Evolutionary conservation across 2,888 invertebrate species (phyloP).

Genomic region (Imbricaverruca yamaguchii): DNA sequence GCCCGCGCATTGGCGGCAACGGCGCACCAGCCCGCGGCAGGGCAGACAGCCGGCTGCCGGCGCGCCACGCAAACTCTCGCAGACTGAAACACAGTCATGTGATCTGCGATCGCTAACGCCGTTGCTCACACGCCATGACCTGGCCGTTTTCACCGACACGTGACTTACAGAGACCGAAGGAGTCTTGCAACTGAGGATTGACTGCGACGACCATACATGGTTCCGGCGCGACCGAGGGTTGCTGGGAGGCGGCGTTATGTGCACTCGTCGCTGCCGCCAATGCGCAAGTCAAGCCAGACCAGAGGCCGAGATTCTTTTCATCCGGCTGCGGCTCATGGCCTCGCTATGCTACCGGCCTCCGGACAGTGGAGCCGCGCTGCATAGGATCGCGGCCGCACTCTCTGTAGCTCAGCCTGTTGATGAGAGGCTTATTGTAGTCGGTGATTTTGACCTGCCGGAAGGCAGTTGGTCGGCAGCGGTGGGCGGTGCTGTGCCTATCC

Average conservation of each 20-base stretch:
- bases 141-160: background rate
- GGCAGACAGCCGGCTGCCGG: background rate
- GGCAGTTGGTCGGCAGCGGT: too few relatives aligned
- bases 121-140: background rate
- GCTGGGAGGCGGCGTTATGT: background rate
- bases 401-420: background rate
- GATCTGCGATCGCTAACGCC: background rate
- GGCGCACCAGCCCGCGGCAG: background rate
- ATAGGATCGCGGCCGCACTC: background rate
- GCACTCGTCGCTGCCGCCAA: background rate
- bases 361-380: background rate
- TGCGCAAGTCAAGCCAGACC: background rate
- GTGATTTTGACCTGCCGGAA: background rate
- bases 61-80: background rate
- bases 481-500: too few relatives aligned
- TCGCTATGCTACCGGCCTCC: background rate
- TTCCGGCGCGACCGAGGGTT: background rate
- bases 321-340: background rate
- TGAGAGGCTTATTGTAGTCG: background rate
- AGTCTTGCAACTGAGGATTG: background rate
- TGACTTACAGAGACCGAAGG: background rate
- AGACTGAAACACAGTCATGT: background rate
- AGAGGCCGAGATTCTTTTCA: background rate
- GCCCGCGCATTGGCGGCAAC: background rate
- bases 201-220: background rate